Percentiles rank a stretch among this genome's conserved stretches.
Evolutionary conservation across 2,113 vertebrate species (phyloP).

Genomic region (Pachycephala philippinensis): DNA sequence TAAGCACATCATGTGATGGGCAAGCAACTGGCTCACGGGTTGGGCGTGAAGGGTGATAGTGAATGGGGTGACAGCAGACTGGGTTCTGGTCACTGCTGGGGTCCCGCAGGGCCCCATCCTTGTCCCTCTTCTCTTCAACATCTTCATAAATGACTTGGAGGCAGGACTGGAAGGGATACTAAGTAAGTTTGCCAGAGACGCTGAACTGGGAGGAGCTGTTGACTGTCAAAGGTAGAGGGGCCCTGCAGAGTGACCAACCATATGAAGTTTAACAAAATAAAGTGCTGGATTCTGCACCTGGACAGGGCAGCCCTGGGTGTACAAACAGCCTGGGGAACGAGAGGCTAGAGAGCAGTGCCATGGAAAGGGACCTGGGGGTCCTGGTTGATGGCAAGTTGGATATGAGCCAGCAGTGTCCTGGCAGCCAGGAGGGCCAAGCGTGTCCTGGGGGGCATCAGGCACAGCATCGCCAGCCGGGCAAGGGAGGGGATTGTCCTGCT

Average conservation of each 20-base stretch:
- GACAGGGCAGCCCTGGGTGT: not conserved
- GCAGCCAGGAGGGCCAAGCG: accelerated
- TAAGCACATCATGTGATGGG: not conserved
- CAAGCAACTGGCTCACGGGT: not conserved
- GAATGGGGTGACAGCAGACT: not conserved
- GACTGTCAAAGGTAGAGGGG: not conserved
- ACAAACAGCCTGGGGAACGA: not conserved
- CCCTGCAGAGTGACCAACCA: not conserved
- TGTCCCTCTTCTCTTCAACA: not conserved
- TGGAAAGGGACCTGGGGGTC: not conserved
- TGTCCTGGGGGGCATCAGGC: not conserved
- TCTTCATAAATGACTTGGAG: not conserved
- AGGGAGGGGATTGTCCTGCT: not conserved
- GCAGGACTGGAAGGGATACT: not conserved
- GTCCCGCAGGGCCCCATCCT: not conserved
- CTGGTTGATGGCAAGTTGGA: not conserved
- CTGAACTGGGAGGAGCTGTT: not conserved
- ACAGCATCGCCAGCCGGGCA: accelerated
- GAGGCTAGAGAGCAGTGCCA: not conserved
- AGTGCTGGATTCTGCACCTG: not conserved
- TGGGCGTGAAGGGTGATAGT: too few relatives aligned
- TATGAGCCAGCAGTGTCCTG: not conserved
- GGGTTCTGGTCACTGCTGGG: not conserved
- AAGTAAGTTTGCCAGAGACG: not conserved
- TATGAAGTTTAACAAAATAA: not conserved